phyloP scores from a whole-genome alignment of 2,888 invertebrate species.

The Drosophila anceps region DNA sequence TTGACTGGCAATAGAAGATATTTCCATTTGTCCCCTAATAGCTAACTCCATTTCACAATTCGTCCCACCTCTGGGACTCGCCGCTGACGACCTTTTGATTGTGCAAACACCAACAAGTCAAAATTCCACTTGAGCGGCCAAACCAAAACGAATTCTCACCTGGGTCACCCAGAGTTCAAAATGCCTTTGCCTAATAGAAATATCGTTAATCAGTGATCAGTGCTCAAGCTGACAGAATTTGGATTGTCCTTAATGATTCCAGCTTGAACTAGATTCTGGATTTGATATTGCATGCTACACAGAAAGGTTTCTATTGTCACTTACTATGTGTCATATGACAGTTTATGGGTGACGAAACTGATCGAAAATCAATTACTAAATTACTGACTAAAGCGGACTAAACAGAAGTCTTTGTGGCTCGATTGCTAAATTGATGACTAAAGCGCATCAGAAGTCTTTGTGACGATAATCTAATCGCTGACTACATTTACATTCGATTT shows the following conservation, averaged over 20 bases:
- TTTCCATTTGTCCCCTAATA: constrained; percentile 65
- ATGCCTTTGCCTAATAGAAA: background rate
- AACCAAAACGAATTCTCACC: constrained; percentile 33
- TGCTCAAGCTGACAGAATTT: background rate
- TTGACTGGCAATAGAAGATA: constrained; percentile 68
- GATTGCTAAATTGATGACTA: no score
- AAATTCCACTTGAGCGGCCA: constrained; percentile 20
- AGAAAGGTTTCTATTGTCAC: background rate
- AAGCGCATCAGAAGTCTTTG: no score
- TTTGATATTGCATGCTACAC: background rate
- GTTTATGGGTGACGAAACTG: background rate
- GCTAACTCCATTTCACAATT: constrained; percentile 31
- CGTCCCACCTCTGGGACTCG: constrained; percentile 27
- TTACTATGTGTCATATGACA: background rate
- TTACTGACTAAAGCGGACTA: no score
- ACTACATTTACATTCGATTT: no score
- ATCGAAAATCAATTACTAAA: no score
- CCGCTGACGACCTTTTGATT: constrained; percentile 56
- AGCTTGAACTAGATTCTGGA: background rate
- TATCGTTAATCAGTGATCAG: constrained; percentile 2
- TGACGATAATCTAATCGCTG: no score
- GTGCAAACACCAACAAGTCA: constrained; percentile 32
- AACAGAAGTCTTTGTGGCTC: no score
- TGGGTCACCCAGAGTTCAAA: constrained; percentile 8
- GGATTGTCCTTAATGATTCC: background rate